Evolutionary conservation across 2,797 vertebrate genomes (phyloP), one percentile per base, ranked within the genome.

Genomic region (Hephaestus fuliginosus): DNA sequence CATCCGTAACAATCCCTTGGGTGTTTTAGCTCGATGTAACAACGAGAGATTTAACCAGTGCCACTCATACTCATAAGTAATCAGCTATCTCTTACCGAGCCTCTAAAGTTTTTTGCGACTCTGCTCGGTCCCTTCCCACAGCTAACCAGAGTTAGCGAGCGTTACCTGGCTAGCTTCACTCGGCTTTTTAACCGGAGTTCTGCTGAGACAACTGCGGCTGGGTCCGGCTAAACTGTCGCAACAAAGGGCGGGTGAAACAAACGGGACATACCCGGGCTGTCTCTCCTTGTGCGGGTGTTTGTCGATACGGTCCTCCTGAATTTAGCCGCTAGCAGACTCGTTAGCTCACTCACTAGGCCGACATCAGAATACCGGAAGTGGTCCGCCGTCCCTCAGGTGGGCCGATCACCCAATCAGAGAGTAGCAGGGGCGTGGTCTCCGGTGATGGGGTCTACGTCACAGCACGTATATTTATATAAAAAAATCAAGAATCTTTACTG

Each of bases 331-430:
- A 92, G 80, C 85, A 83, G 64, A 74, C 76, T 75, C 70, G 76
- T 85, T 92, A 92, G 92, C 91, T 92, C 64, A 48, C 74, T 68
- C 49, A 84, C 87, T 91, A 93, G 94, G 94, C 93, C 95, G 86
- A 93, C 86, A 69, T 86, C 88, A 90, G 91, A 95, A 95, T 94
- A 94, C 94, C 90, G 93, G 94, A 94, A 95, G 52, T 87, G 55
- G 36, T 60, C 49, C 25, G 72, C 76, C 58, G 78, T 76, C 65
- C 22, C 86, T 84, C 91, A 94, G 88, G 84, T 94, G 91, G 88
- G 39, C 58, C 0, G 41, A 60, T 2, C 78, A 88, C 55, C 93
- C 93, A 94, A 92, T 91, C 91, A 91, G 86, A 84, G 52, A 17
- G 43, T 33, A 33, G 30, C 30, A 33, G 48, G 20, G 86, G 92